Evolutionary conservation across 2,888 invertebrate genomes (phyloP), one percentile per base, ranked within the genome.

Genomic region (Priapulus caudatus): DNA sequence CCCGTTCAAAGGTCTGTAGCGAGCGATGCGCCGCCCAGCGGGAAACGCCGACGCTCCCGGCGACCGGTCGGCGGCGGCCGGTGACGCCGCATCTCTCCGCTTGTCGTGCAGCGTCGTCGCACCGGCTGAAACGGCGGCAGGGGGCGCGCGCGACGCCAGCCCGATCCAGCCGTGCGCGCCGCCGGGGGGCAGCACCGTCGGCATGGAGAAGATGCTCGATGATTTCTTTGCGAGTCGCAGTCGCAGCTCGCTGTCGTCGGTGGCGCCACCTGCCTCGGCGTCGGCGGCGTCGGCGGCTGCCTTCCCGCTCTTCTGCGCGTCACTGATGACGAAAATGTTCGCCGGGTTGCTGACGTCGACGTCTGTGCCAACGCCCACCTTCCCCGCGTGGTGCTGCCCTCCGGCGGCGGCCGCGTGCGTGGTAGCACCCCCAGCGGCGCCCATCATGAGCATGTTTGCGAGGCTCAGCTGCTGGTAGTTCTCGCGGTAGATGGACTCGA

Each of bases 1-100:
- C 33, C 33, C 33, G 33, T 33, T 33, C 33, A 33, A n/a, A 10
- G 33, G 33, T n/a, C 33, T 33, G 33, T 33, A 33, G n/a, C 33
- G 33, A n/a, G 33, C 33, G 33, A 33, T 10, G 10, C n/a, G 10
- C n/a, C n/a, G 10, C n/a, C n/a, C n/a, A n/a, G n/a, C n/a, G n/a
- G n/a, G n/a, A n/a, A n/a, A n/a, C n/a, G n/a, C n/a, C n/a, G n/a
- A n/a, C n/a, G n/a, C n/a, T n/a, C n/a, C n/a, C n/a, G n/a, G n/a
- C n/a, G n/a, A n/a, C n/a, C n/a, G n/a, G n/a, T n/a, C n/a, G n/a
- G n/a, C n/a, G n/a, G n/a, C n/a, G n/a, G n/a, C n/a, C n/a, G n/a
- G n/a, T n/a, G n/a, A n/a, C 33, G n/a, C 33, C 33, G 33, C 10
- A 33, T 33, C 33, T 10, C 10, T 10, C 10, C n/a, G 33, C n/a